Conservation (phyloP, 2,113 vertebrate genomes). For the Zosterops pallidus region DNA sequence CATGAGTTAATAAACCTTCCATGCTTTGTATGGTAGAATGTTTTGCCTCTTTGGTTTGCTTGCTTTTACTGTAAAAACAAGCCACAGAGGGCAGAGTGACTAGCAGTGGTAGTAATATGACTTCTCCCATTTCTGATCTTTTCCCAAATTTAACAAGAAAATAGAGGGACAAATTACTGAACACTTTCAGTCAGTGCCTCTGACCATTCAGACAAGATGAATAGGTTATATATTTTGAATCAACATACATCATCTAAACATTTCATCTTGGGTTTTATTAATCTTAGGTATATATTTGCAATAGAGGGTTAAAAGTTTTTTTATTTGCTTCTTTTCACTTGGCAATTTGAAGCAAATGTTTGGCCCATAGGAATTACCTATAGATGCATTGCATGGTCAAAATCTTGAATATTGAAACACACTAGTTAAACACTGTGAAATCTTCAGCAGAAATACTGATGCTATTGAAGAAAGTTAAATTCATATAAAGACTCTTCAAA, state of each 20-base stretch:
- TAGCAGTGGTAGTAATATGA: neutral
- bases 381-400: neutral
- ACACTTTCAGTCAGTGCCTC: neutral
- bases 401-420: neutral
- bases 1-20: neutral
- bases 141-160: neutral
- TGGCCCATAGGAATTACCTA: neutral
- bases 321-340: neutral
- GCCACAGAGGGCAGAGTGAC: neutral
- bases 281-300: neutral
- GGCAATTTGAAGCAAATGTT: neutral
- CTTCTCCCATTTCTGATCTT: neutral
- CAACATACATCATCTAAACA: neutral
- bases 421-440: neutral
- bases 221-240: neutral
- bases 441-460: neutral
- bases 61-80: neutral
- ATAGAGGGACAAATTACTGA: neutral
- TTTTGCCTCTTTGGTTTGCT: neutral
- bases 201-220: neutral
- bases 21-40: neutral
- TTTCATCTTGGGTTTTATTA: neutral
- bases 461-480: neutral
- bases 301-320: neutral
- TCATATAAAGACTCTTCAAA: neutral